Evolutionary conservation across 2,113 vertebrate species (phyloP), one percentile per base, ranked within the genome.

Genomic region (Leucopsar rothschildi): DNA sequence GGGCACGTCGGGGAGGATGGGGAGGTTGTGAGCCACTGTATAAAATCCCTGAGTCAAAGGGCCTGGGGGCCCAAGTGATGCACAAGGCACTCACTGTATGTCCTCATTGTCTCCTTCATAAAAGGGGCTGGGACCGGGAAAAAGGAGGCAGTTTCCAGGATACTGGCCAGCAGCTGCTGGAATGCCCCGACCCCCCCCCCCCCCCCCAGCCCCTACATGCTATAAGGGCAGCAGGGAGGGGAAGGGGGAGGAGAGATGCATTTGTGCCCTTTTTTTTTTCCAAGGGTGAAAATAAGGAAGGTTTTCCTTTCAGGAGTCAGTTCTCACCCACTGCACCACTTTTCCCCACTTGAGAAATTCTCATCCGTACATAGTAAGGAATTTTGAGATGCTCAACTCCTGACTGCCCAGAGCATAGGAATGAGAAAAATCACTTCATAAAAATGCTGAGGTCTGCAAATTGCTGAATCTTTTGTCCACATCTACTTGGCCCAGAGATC

Each of bases 111-210:
- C 96, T 96, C 94, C 94, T 96, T 96, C 96, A 98, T 98, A 98
- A 98, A 98, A 97, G 95, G 98, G 97, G 97, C 97, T 93, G 95
- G 95, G 98, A 97, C 96, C 95, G 97, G 97, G 97, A 97, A 95
- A 98, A 95, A 96, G 72, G 96, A 97, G 97, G 73, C 59, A 50
- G 98, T 99, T 98, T 98, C 99, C 87, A 97, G 97, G 99, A 97
- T 96, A 99, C 98, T 81, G 89, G 95, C 94, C 96, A 98, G 97
- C 94, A 97, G 93, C 95, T 37, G 92, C 94, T 98, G 98, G 98
- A 99, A 99, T 99, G 98, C 97, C 96, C 92, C 35, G 44, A 94
- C 95, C 64, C 40, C 92, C 95, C 35, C 35, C 35, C 35, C 35
- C 35, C 35, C 35, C 95, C 86, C 94, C 88, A 75, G 88, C 69